Base-by-base conservation (phyloP, 64 coral and sea anemone species). In the Exaiptasia diaphana region DNA sequence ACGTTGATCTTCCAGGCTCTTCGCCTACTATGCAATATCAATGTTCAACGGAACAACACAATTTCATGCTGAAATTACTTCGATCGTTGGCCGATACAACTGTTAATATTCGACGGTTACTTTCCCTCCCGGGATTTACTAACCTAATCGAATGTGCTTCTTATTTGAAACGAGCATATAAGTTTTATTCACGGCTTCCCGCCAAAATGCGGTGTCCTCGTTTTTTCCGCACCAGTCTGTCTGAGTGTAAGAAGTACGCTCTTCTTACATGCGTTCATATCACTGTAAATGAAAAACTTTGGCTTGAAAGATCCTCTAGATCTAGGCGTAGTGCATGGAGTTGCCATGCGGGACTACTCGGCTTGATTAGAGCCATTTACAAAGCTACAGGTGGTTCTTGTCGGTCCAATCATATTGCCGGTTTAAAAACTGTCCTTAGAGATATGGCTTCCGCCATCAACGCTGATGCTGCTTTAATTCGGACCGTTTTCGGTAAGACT, bases 311-410 rank as follows among this genome's bases (percentile, higher is more conserved):
- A 4, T 20, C 50, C 3, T 20, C 3, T 10, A 26, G 82, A 3
- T 30, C 48, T 0, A 73, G 37, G 34, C 39, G 82, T 30, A 9
- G 37, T 46, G 56, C 53, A 33, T 85, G 39, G 39, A 21, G 39
- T 54, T 85, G 82, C 30, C 57, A 72, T 43, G 70, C 54, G 29
- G 73, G 73, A 27, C 26, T 76, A 18, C 29, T 69, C 1, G 73
- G 73, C 8, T 26, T 87, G 0, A 54, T 73, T 6, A 14, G 42
- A 4, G 38, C 38, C 58, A 13, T 85, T 41, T 63, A 75, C 35
- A 54, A 55, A 30, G 53, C 82, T 50, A 28, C 32, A 26, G 84
- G 84, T n/a, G n/a, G 50, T 20, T 29, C 27, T 12, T 87, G 72
- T 15, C 70, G 76, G 53, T 31, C 83, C 2, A 76, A 75, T 17